Percentiles rank a stretch among this genome's conserved stretches.
Conservation (phyloP, 2,888 invertebrate species). For the Rhodophaea formosa region DNA sequence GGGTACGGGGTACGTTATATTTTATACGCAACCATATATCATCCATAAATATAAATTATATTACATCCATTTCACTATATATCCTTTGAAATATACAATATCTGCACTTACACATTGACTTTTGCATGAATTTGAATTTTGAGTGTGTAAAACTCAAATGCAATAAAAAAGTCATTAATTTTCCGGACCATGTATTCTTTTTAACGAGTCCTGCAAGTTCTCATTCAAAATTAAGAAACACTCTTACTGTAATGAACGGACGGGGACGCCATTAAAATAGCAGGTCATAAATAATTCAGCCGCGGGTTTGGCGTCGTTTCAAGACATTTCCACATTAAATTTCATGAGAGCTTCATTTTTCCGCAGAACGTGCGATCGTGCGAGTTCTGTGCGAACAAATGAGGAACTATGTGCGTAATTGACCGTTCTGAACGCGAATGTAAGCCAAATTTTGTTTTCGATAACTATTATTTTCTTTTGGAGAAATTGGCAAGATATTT, state of each 20-base stretch:
- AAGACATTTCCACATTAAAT: constrained; percentile 80
- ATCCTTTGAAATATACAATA: too few relatives aligned
- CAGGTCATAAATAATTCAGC: constrained; percentile 77
- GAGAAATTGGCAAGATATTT: neutral
- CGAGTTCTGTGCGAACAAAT: constrained; percentile 27
- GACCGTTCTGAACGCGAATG: constrained; percentile 40
- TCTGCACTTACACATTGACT: too few relatives aligned
- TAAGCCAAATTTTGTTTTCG: constrained; percentile 17
- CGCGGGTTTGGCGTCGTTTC: constrained; percentile 77
- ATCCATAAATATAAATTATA: too few relatives aligned
- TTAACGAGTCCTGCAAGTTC: constrained; percentile 50
- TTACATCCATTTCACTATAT: too few relatives aligned
- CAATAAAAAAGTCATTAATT: constrained; percentile 11
- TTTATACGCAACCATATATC: too few relatives aligned
- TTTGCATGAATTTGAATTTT: too few relatives aligned
- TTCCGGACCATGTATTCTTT: constrained; percentile 24
- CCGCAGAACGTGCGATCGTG: constrained; percentile 55
- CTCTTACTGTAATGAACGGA: constrained; percentile 72
- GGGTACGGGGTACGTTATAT: too few relatives aligned
- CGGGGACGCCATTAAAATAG: constrained; percentile 75
- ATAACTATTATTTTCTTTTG: constrained; percentile 21
- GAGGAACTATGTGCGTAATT: constrained; percentile 43
- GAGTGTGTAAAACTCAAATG: neutral
- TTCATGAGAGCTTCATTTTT: constrained; percentile 79
- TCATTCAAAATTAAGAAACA: constrained; percentile 72